phyloP scores from a whole-genome alignment of 2,888 invertebrate species.

The Torymus tubicola region DNA sequence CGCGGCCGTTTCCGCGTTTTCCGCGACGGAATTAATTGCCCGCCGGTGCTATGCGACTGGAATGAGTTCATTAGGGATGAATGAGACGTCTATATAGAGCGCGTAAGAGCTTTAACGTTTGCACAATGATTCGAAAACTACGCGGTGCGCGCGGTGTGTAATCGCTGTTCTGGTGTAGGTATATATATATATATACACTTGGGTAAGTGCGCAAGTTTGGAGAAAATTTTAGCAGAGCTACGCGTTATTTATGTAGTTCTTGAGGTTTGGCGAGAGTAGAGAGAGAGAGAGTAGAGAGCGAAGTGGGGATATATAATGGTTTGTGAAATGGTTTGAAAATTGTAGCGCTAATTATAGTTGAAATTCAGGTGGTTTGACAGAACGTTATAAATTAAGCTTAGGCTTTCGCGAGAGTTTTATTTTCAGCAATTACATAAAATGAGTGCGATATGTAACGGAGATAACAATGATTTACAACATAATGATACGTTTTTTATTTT shows the following conservation, averaged over 20 bases:
- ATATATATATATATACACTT: too few species aligned
- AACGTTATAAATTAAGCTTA: not conserved
- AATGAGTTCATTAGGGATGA: constrained; percentile 43
- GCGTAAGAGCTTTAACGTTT: not conserved
- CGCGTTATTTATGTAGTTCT: too few species aligned
- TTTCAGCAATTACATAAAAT: too few species aligned
- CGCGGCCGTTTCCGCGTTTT: constrained; percentile 43
- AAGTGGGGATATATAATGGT: too few species aligned
- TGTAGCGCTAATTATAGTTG: too few species aligned
- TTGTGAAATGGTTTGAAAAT: not conserved
- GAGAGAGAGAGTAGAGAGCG: too few species aligned
- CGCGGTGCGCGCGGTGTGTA: not conserved
- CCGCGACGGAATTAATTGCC: constrained; percentile 44
- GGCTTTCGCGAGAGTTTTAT: not conserved
- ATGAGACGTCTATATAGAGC: not conserved
- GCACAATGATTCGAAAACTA: not conserved
- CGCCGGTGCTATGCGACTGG: not conserved
- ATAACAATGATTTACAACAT: too few species aligned
- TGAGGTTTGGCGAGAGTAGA: too few species aligned
- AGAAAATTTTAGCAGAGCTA: too few species aligned
- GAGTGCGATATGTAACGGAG: too few species aligned
- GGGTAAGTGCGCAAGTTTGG: too few species aligned
- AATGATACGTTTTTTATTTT: too few species aligned
- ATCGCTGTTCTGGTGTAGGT: not conserved
- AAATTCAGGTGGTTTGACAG: not conserved